phyloP scores from a whole-genome alignment of 2,113 vertebrate genomes.

The Vimba vimba region DNA sequence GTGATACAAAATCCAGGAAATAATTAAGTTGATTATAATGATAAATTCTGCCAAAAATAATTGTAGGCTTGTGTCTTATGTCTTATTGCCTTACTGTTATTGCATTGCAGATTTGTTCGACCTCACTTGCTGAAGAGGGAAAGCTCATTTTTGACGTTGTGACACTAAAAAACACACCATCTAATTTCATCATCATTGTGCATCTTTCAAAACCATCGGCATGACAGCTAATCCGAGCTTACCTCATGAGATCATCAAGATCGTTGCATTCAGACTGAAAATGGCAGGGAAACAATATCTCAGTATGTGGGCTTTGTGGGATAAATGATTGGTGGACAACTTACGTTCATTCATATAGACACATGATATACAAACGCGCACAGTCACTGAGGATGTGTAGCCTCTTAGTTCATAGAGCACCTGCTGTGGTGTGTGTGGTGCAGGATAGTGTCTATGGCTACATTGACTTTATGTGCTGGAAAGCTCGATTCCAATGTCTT shows the following conservation, averaged over 20 bases:
- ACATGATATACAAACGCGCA: background rate
- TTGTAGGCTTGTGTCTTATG: background rate
- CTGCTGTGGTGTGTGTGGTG: constrained; percentile 20
- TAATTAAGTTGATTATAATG: no score
- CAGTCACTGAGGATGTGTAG: background rate
- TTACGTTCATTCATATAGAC: background rate
- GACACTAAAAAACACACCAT: constrained; percentile 24
- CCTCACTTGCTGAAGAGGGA: constrained; percentile 18
- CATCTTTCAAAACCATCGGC: constrained; percentile 50
- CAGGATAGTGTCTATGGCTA: background rate
- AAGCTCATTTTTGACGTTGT: constrained; percentile 31
- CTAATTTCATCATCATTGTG: constrained; percentile 37
- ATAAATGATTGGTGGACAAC: background rate
- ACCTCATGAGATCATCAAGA: constrained; percentile 51
- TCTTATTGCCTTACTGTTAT: constrained; percentile 36
- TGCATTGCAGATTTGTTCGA: constrained; percentile 37
- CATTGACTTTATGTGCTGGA: background rate
- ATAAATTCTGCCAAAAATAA: no score
- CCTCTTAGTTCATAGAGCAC: background rate
- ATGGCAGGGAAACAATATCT: constrained; percentile 1
- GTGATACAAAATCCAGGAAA: no score
- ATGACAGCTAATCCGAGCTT: constrained; percentile 55
- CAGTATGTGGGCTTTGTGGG: constrained; percentile 11
- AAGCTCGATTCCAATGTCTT: background rate
- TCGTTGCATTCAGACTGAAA: constrained; percentile 51